Conservation (phyloP, 2,888 invertebrate species). For the Dryobotodes eremita region DNA sequence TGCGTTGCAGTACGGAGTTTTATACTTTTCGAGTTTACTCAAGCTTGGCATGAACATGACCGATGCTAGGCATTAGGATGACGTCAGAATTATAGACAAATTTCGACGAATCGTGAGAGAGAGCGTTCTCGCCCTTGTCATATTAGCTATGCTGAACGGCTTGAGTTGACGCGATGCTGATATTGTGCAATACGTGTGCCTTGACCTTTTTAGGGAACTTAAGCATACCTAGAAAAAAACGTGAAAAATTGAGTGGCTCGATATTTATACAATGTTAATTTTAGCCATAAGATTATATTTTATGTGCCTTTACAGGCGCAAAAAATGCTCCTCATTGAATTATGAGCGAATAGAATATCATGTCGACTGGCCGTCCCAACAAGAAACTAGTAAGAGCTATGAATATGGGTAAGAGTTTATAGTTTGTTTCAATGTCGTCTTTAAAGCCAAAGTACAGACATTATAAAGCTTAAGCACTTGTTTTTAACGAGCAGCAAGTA, state of each 20-base stretch:
- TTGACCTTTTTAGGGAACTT: background rate
- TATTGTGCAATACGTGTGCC: background rate
- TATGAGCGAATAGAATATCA: slow-evolving; percentile 15
- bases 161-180: background rate
- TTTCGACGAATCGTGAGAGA: background rate
- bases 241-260: background rate
- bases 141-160: background rate
- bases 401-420: slow-evolving; percentile 19
- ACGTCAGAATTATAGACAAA: background rate
- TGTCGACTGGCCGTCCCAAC: slow-evolving; percentile 18
- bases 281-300: background rate
- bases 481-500: background rate
- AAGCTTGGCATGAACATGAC: no score
- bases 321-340: slow-evolving; percentile 14
- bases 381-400: background rate
- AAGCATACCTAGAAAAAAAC: background rate
- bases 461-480: background rate
- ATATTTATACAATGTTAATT: background rate
- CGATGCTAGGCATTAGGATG: background rate
- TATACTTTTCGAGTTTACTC: background rate
- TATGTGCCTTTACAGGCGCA: slow-evolving; percentile 13
- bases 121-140: background rate
- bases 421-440: background rate
- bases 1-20: background rate
- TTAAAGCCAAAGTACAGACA: background rate